These are phyloP conservation scores for Corvus cornix DNA, from an alignment of 2,113 vertebrate species.

Conservation along the genomic window DNA sequence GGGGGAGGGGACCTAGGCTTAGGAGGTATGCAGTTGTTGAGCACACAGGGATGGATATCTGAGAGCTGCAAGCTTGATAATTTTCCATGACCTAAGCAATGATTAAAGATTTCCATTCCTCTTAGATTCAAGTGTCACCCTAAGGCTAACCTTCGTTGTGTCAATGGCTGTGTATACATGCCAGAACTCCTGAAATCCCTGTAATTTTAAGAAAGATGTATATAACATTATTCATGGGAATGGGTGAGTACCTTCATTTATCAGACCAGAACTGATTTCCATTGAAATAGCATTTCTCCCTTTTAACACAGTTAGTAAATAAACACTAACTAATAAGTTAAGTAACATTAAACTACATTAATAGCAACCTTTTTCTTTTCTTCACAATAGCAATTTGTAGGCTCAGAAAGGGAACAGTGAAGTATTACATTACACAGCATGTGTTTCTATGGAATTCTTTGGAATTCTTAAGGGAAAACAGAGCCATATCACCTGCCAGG, in stretches of 20 bases:
- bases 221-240: neutral
- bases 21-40: neutral
- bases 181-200: neutral
- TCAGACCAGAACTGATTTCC: neutral
- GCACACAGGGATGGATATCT: neutral
- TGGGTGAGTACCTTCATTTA: neutral
- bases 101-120: slow-evolving; percentile 14
- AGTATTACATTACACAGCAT: slow-evolving; percentile 18
- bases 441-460: slow-evolving; percentile 20
- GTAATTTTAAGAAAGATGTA: neutral
- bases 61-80: neutral
- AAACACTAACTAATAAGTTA: neutral
- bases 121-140: neutral
- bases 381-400: neutral
- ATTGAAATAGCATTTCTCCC: neutral
- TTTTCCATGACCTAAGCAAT: slow-evolving; percentile 52
- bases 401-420: neutral
- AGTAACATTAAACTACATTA: neutral
- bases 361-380: neutral
- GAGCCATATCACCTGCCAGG: slow-evolving; percentile 22
- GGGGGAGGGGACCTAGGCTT: neutral
- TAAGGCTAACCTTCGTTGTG: neutral
- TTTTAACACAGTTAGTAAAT: neutral
- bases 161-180: neutral
- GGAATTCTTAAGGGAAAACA: slow-evolving; percentile 12